Base-by-base conservation (phyloP, 2,113 vertebrate genomes). In the Melanotaenia duboulayi region DNA sequence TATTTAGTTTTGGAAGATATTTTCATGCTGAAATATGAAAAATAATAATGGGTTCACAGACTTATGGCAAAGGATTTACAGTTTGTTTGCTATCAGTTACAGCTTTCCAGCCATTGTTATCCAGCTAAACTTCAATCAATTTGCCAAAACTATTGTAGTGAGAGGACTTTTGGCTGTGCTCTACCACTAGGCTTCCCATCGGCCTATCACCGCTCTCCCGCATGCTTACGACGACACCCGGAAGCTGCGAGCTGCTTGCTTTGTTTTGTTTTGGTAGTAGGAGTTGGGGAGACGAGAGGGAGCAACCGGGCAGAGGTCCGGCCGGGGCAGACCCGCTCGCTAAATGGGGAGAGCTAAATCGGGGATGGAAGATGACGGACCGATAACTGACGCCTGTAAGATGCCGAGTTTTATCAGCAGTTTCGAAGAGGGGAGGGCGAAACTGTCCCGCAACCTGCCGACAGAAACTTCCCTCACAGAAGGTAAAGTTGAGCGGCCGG, bases 281-380 rank as follows among this genome's bases (percentile, higher is more conserved):
- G 71, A 87, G 81, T 80, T 78, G 55, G 60, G 35, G 71, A 17
- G 62, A 12, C n/a, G 37, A 24, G 67, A 28, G 42, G 46, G 73
- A 7, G 32, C 49, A 3, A 62, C 24, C 59, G 75, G 73, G 57
- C 71, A 1, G 59, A 23, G 76, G 65, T 58, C 60, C 50, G 54
- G 20, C 32, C 65, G 60, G 69, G 60, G n/a, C 37, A 74, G 52
- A 63, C 35, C 14, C 63, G 80, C 87, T 83, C 81, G 60, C 51
- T 90, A 75, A 75, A 93, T 94, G 93, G 92, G 93, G 91, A 91
- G 92, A 85, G 74, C 59, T 49, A n/a, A 8, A 49, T 71, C 84
- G 86, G 95, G 94, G 75, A 97, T 96, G 97, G 97, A 95, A 88
- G 95, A 96, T 92, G 94, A 95, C 79, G 93, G 88, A 87, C 89